Evolutionary conservation across 2,113 vertebrate species (phyloP).

Genomic region (Brachionichthys hirsutus): DNA sequence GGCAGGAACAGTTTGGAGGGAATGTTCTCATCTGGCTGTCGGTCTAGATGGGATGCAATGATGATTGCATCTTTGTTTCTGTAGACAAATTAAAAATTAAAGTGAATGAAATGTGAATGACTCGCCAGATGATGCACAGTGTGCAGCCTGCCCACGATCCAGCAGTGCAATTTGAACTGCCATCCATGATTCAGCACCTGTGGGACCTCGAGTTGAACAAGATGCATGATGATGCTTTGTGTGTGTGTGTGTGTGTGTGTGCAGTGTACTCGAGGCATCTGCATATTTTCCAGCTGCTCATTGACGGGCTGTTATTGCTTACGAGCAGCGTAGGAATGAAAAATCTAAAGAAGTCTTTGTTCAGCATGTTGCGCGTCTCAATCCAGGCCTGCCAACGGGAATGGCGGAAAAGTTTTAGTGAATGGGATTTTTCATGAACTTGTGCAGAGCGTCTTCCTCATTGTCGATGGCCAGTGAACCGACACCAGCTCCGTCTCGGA

Average conservation of each 20-base stretch:
- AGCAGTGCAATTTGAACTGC: slow-evolving; percentile 37
- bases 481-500: too few species aligned
- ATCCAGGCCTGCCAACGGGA: not conserved
- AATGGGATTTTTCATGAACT: not conserved
- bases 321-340: slow-evolving; percentile 15
- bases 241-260: not conserved
- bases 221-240: slow-evolving; percentile 17
- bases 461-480: too few species aligned
- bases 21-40: slow-evolving; percentile 19
- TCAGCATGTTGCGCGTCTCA: slow-evolving; percentile 27
- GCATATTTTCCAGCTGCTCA: slow-evolving; percentile 36
- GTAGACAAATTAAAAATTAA: not conserved
- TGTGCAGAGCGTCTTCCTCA: too few species aligned
- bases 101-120: not conserved
- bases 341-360: not conserved
- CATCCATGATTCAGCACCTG: slow-evolving; percentile 39
- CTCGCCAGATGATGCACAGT: slow-evolving; percentile 18
- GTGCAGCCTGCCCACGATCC: not conserved
- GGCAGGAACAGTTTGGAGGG: slow-evolving; percentile 13
- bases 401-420: not conserved
- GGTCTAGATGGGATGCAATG: not conserved
- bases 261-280: slow-evolving; percentile 23
- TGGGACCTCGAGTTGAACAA: slow-evolving; percentile 19
- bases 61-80: slow-evolving; percentile 9
- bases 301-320: slow-evolving; percentile 34